Evolutionary conservation across 2,797 vertebrate genomes (phyloP), one percentile per base, ranked within the genome.

Genomic region (Etheostoma nigrum): DNA sequence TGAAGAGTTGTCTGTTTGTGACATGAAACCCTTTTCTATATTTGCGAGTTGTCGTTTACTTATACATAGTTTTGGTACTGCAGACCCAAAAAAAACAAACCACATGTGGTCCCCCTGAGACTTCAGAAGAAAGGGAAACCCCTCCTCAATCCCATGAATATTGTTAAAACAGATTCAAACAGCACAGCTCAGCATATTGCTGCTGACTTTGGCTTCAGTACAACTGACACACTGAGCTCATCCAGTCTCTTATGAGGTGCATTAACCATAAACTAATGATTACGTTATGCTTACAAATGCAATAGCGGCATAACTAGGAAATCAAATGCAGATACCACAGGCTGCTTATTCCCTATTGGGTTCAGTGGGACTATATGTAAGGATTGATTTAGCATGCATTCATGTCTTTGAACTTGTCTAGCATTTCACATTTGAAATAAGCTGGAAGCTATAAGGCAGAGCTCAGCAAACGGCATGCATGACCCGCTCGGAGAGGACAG

Each of bases 191-290:
- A 86, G 86, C 88, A 81, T 57, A 67, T 70, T 2, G 14, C 52
- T 47, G 67, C 74, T 76, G 55, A 72, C 67, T 75, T 53, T 86
- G 82, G 76, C 84, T 83, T 67, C 45, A 55, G 16, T n/a, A 5
- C 75, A 71, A 78, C 42, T 79, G 75, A 79, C 72, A 85, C 62
- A 59, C 19, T 63, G 79, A 81, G 81, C 89, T 86, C 85, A 83
- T 83, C 72, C 53, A 25, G 42, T 55, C 69, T 73, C 74, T 80
- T 68, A 73, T 64, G 74, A 88, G 62, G 62, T 63, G 68, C 80
- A 81, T 59, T 78, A 67, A 79, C 79, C 78, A 73, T 85, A 83
- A 86, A 88, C 18, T 76, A 84, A 90, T 89, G 67, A 87, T 83
- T 77, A 78, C 30, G 5, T 70, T 81, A 76, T 84, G 88, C 83